These are phyloP conservation scores for Hyphantria cunea DNA, from an alignment of 1,140 invertebrate genomes.

Conservation along the genomic window DNA sequence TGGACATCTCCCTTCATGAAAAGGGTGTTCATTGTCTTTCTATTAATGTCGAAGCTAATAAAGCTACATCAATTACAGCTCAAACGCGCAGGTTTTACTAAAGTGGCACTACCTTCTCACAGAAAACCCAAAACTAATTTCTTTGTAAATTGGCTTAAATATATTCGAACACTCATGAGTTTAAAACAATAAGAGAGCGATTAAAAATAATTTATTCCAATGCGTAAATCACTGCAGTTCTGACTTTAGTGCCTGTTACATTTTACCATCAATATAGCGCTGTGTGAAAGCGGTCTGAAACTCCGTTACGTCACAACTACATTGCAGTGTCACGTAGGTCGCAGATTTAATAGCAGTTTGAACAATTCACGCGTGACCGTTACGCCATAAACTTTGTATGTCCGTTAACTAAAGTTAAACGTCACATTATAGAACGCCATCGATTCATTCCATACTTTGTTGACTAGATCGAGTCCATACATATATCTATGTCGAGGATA, in stretches of 20 bases:
- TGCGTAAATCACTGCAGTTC: slow-evolving; percentile 12
- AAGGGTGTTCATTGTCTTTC: too few relatives aligned
- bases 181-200: not conserved
- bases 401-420: slow-evolving; percentile 5
- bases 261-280: slow-evolving; percentile 32
- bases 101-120: too few relatives aligned
- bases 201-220: not conserved
- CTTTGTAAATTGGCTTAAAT: too few relatives aligned
- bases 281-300: slow-evolving; percentile 22
- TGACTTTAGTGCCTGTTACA: slow-evolving; percentile 15
- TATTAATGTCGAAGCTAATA: too few relatives aligned
- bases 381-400: slow-evolving; percentile 31
- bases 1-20: too few relatives aligned
- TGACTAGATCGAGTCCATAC: too few relatives aligned
- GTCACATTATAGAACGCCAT: slow-evolving; percentile 16
- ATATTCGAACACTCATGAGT: not conserved
- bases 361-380: slow-evolving; percentile 31
- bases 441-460: too few relatives aligned
- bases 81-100: too few relatives aligned
- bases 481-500: not conserved
- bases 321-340: slow-evolving; percentile 18
- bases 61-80: too few relatives aligned
- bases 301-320: slow-evolving; percentile 28
- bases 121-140: too few relatives aligned
- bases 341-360: slow-evolving; percentile 34